These are phyloP conservation scores for Rhabdornis inornatus DNA, from an alignment of 2,113 vertebrate genomes.

Conservation along the genomic window DNA sequence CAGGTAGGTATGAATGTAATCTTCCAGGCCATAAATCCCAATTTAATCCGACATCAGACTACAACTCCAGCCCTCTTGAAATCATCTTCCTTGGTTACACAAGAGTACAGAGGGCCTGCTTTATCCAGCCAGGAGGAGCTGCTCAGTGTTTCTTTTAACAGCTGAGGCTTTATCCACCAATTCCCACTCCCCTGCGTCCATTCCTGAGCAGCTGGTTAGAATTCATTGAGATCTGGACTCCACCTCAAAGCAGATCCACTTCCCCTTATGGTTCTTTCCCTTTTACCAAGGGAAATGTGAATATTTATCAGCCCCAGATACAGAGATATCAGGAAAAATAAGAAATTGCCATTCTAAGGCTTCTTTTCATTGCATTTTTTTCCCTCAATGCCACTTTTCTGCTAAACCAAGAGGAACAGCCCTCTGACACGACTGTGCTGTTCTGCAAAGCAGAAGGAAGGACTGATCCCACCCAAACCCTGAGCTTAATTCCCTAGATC, in stretches of 20 bases:
- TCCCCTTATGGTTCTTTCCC: neutral
- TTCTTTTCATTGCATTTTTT: neutral
- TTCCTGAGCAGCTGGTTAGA: neutral
- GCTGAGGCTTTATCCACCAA: constrained; percentile 22
- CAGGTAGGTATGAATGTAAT: neutral
- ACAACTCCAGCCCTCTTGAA: neutral
- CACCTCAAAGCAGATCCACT: neutral
- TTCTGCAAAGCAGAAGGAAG: neutral
- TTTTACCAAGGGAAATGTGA: neutral
- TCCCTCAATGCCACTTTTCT: neutral
- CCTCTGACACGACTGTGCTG: rapidly evolving
- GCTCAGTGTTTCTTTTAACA: neutral
- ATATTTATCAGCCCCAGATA: neutral
- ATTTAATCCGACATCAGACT: neutral
- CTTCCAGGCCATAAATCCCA: constrained; percentile 28
- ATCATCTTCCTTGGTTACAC: neutral
- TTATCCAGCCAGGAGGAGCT: neutral
- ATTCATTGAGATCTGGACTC: constrained; percentile 5
- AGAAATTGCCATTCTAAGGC: neutral
- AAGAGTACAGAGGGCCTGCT: neutral
- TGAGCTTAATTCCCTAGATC: neutral
- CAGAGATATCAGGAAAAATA: neutral
- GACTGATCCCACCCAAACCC: neutral
- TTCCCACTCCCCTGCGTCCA: neutral
- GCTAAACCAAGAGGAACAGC: neutral